A percentile compares a stretch with the other conserved stretches of the same genome.
Evolutionary conservation across 2,888 invertebrate species (phyloP).

Genomic region (Aspidiotus rigidus): DNA sequence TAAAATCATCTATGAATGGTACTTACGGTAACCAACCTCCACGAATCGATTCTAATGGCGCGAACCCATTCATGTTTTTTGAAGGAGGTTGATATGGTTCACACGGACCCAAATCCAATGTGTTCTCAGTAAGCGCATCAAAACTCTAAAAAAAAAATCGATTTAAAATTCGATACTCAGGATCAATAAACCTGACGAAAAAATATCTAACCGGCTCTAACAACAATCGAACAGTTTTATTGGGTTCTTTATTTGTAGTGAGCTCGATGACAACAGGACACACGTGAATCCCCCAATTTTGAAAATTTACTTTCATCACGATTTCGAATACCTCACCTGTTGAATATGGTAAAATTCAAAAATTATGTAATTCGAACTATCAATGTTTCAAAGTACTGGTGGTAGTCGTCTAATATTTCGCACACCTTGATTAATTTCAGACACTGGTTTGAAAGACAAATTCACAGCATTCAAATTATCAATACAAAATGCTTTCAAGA

Average conservation of each 20-base stretch:
- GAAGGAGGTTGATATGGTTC: constrained; percentile 12
- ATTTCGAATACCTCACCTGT: constrained; percentile 1
- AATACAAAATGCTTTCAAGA: not conserved
- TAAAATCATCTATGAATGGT: too few relatives aligned
- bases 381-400: too few relatives aligned
- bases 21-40: not conserved
- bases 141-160: constrained; percentile 7
- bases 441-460: not conserved
- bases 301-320: not conserved
- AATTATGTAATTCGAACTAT: too few relatives aligned
- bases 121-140: constrained; percentile 8
- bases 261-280: not conserved
- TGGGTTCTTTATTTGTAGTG: too few relatives aligned
- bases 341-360: not conserved
- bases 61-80: not conserved
- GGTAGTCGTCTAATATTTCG: too few relatives aligned
- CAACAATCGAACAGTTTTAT: not conserved
- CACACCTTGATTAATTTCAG: too few relatives aligned
- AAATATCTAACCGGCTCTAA: not conserved
- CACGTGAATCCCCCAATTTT: not conserved
- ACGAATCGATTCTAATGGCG: not conserved
- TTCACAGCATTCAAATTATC: not conserved
- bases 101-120: not conserved
- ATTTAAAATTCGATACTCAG: not conserved
- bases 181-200: not conserved